These are phyloP conservation scores for Philopedon plagiatum DNA, from an alignment of 2,888 invertebrate species.

Conservation along the genomic window DNA sequence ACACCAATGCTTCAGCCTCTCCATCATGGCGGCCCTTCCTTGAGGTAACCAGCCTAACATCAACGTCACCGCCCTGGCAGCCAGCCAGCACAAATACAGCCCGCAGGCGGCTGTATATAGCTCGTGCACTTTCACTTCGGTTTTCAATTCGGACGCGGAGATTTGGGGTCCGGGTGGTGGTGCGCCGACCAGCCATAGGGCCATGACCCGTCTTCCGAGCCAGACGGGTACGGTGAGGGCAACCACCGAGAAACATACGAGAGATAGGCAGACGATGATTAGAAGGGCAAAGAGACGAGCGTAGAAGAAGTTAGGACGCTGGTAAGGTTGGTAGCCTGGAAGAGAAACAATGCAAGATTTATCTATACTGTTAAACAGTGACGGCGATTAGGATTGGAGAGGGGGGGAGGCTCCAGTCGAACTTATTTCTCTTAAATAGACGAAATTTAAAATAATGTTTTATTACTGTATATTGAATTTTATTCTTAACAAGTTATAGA, in stretches of 20 bases:
- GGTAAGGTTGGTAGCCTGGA: conserved; percentile 90
- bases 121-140: conserved; percentile 82
- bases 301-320: conserved; percentile 87
- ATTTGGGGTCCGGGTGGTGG: conserved; percentile 66
- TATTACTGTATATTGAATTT: no score
- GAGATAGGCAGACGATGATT: conserved; percentile 84
- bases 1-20: conserved; percentile 81
- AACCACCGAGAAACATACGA: conserved; percentile 87
- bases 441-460: no score
- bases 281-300: conserved; percentile 79
- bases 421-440: no score
- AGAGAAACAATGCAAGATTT: conserved; percentile 43
- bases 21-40: conserved; percentile 84
- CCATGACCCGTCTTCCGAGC: conserved; percentile 90
- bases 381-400: no score
- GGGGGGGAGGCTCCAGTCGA: no score
- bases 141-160: conserved; percentile 56
- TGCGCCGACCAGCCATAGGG: conserved; percentile 82
- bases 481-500: no score
- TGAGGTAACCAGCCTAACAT: conserved; percentile 91
- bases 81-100: conserved; percentile 95
- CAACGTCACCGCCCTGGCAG: conserved; percentile 86
- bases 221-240: conserved; percentile 93
- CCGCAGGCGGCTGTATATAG: conserved; percentile 96
- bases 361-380: no score